These are phyloP conservation scores for Drosophila nasuta DNA, from an alignment of 1,140 invertebrate species.

Conservation along the genomic window DNA sequence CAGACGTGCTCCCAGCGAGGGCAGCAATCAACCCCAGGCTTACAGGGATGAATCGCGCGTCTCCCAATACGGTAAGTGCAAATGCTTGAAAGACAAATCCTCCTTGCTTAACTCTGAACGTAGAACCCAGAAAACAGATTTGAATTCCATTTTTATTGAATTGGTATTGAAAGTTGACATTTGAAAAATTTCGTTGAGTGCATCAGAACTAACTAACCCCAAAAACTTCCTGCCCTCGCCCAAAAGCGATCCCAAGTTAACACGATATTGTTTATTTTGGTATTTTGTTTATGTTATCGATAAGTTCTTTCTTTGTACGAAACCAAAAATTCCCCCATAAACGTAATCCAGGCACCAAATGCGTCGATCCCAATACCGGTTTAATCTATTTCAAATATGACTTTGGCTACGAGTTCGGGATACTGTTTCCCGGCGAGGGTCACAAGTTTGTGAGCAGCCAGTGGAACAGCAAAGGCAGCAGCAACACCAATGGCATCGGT, in stretches of 20 bases:
- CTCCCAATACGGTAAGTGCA: slow-evolving; percentile 89
- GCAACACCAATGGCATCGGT: slow-evolving; percentile 84
- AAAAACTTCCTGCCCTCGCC: neutral
- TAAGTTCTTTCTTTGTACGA: slow-evolving; percentile 49
- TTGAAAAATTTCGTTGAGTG: slow-evolving; percentile 40
- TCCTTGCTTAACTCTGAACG: neutral
- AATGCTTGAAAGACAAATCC: neutral
- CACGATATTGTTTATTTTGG: neutral
- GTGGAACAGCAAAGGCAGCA: slow-evolving; percentile 82
- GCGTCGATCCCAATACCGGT: slow-evolving; percentile 91
- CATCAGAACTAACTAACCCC: slow-evolving; percentile 36
- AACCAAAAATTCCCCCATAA: slow-evolving; percentile 16
- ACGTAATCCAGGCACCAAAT: slow-evolving; percentile 88
- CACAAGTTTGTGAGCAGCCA: slow-evolving; percentile 86
- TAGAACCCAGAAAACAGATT: neutral
- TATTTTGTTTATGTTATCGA: slow-evolving; percentile 44
- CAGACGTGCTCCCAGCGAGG: slow-evolving; percentile 85
- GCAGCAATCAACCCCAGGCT: slow-evolving; percentile 86
- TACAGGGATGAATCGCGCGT: slow-evolving; percentile 90
- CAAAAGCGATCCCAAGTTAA: slow-evolving; percentile 10
- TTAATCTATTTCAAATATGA: slow-evolving; percentile 94
- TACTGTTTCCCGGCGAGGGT: slow-evolving; percentile 89
- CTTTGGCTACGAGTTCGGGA: slow-evolving; percentile 92
- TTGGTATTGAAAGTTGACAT: slow-evolving; percentile 60
- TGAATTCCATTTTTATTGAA: slow-evolving; percentile 28